Conservation (phyloP, 1,140 invertebrate genomes). For the Venturia canescens region DNA sequence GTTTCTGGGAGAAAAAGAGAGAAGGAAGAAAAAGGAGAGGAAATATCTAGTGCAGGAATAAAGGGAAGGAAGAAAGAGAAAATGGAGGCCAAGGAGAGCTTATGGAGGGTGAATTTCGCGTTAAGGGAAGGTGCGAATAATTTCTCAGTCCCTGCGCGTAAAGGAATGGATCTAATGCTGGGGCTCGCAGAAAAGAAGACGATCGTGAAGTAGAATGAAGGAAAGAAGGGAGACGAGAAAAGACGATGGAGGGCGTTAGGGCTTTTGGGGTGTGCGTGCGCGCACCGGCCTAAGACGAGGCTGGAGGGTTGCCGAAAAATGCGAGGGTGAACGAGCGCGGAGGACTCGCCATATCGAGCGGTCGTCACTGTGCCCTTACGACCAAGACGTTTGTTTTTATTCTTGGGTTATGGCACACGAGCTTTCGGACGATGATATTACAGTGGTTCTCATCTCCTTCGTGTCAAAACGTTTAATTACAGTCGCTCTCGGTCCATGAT, state of each 20-base stretch:
- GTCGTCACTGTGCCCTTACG: not conserved
- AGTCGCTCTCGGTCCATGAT: not conserved
- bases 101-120: conserved; percentile 16
- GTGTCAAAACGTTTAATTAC: not conserved
- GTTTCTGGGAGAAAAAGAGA: conserved; percentile 15
- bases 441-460: conserved; percentile 57
- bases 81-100: conserved; percentile 33
- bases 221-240: conserved; percentile 50
- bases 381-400: conserved; percentile 66
- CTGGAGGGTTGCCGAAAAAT: conserved; percentile 50
- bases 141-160: conserved; percentile 56
- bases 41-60: conserved; percentile 47
- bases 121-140: conserved; percentile 67
- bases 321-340: conserved; percentile 42
- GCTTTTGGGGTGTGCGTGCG: conserved; percentile 31
- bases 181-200: conserved; percentile 38
- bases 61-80: conserved; percentile 50
- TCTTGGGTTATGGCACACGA: conserved; percentile 38
- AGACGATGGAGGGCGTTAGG: conserved; percentile 39
- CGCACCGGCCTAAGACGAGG: conserved; percentile 45
- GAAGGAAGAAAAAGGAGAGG: not conserved
- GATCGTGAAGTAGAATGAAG: conserved; percentile 23
- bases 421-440: conserved; percentile 49
- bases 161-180: conserved; percentile 40
- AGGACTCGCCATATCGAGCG: conserved; percentile 55